Conservation (phyloP, 2,888 invertebrate genomes). For the Schrankia costaestrigalis region DNA sequence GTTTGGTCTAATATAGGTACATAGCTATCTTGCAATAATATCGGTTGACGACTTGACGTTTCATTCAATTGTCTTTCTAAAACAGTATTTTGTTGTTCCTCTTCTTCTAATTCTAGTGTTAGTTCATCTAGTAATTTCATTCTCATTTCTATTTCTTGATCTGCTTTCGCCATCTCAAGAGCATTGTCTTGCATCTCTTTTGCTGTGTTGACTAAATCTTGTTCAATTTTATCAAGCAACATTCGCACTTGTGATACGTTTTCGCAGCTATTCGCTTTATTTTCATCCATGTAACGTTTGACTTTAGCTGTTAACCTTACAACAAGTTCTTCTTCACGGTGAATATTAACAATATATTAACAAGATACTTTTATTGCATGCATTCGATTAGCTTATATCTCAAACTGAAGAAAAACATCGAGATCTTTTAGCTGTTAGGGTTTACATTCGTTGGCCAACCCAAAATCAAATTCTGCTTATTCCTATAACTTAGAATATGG, state of each 20-base stretch:
- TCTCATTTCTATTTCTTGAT: slow-evolving; percentile 76
- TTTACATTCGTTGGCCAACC: neutral
- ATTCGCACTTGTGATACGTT: slow-evolving; percentile 71
- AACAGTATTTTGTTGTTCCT: slow-evolving; percentile 71
- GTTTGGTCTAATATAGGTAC: slow-evolving; percentile 69
- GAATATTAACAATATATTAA: no score
- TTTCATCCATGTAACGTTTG: slow-evolving; percentile 79
- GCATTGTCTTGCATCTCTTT: slow-evolving; percentile 79
- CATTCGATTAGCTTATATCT: no score
- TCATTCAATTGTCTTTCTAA: slow-evolving; percentile 72
- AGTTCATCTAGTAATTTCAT: slow-evolving; percentile 77
- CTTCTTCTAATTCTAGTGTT: slow-evolving; percentile 75
- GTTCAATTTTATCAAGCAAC: slow-evolving; percentile 75
- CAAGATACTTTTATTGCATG: no score
- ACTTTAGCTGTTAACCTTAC: slow-evolving; percentile 84
- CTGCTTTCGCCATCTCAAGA: slow-evolving; percentile 70
- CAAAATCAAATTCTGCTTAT: slow-evolving; percentile 15
- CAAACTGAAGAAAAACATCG: neutral
- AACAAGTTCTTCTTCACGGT: slow-evolving; percentile 86
- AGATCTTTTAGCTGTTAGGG: slow-evolving; percentile 1
- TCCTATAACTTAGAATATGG: slow-evolving; percentile 30
- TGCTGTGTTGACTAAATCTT: slow-evolving; percentile 70
- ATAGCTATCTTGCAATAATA: slow-evolving; percentile 68
- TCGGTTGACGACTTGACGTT: slow-evolving; percentile 69
- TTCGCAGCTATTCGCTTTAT: slow-evolving; percentile 72